Evolutionary conservation across 2,113 vertebrate species (phyloP).

Genomic region (Meleagris gallopavo): DNA sequence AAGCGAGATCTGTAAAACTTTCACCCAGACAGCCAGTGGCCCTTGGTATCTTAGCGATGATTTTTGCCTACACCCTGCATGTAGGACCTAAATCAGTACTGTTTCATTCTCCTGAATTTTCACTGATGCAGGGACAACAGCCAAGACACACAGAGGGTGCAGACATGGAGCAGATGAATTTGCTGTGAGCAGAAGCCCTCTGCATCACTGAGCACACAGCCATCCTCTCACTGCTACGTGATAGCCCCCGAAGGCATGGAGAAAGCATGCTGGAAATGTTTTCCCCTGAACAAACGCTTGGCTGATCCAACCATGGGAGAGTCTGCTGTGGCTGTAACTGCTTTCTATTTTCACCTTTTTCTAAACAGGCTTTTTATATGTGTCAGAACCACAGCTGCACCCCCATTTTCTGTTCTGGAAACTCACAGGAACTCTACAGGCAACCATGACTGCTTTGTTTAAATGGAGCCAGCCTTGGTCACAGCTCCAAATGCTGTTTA

Average conservation of each 20-base stretch:
- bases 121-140: neutral
- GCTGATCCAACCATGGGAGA: neutral
- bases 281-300: neutral
- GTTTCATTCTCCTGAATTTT: neutral
- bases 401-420: neutral
- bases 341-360: neutral
- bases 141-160: neutral
- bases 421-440: neutral
- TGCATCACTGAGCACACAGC: neutral
- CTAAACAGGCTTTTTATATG: accelerated
- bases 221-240: accelerated
- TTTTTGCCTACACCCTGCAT: neutral
- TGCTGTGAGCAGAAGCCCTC: neutral
- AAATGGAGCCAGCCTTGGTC: neutral
- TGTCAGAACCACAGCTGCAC: neutral
- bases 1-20: neutral
- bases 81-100: neutral
- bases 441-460: neutral
- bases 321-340: neutral
- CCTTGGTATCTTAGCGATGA: too few relatives aligned
- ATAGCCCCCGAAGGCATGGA: neutral
- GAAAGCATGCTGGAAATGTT: neutral
- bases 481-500: neutral
- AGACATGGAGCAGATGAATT: accelerated
- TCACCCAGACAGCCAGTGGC: neutral